Conservation (phyloP, 2,888 invertebrate genomes). For the Melinaea marsaeus region DNA sequence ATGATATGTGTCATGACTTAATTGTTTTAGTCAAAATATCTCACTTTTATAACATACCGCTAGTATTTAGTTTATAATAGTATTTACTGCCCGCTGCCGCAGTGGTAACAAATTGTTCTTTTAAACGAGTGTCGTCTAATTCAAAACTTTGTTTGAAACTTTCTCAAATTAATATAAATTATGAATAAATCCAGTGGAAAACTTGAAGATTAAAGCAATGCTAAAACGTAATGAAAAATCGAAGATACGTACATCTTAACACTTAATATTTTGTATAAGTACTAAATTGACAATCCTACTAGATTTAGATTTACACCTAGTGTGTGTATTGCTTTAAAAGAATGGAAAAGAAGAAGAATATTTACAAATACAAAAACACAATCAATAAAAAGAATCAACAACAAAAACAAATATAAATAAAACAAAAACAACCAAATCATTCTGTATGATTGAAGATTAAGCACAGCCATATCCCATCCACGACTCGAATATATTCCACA, state of each 20-base stretch:
- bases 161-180: constrained; percentile 49
- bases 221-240: neutral
- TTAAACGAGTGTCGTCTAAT: constrained; percentile 43
- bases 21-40: too few relatives aligned
- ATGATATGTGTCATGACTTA: too few relatives aligned
- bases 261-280: too few relatives aligned
- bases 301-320: too few relatives aligned
- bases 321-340: too few relatives aligned
- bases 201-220: constrained; percentile 14
- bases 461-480: neutral
- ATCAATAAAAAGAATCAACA: neutral
- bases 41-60: too few relatives aligned
- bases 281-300: too few relatives aligned
- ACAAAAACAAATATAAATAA: neutral
- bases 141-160: constrained; percentile 37
- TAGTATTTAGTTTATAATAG: constrained; percentile 6
- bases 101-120: constrained; percentile 49
- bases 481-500: neutral
- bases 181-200: constrained; percentile 39
- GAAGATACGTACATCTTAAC: too few relatives aligned
- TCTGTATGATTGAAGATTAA: neutral
- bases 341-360: too few relatives aligned
- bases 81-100: constrained; percentile 34
- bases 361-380: too few relatives aligned
- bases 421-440: neutral